A percentile compares a stretch with the other conserved stretches of the same genome.
These are phyloP conservation scores for Hestina assimilis DNA, from an alignment of 1,140 invertebrate species.

Conservation along the genomic window DNA sequence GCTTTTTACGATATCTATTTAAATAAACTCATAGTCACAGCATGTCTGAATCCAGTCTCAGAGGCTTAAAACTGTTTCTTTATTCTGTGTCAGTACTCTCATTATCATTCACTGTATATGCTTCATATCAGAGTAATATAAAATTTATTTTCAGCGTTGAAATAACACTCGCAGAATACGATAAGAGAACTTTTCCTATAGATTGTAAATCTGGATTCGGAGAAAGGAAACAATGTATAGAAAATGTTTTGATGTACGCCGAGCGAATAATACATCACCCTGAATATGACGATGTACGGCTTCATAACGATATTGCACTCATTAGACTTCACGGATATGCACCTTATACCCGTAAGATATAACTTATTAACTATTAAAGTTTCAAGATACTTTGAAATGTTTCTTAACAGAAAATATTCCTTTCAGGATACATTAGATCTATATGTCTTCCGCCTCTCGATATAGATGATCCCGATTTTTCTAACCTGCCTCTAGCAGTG, in stretches of 20 bases:
- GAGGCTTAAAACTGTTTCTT: too few species aligned
- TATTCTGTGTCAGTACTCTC: too few species aligned
- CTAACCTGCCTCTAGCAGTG: slow-evolving; percentile 50
- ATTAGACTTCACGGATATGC: slow-evolving; percentile 43
- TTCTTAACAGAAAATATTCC: neutral
- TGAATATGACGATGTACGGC: slow-evolving; percentile 43
- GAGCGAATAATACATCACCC: slow-evolving; percentile 49
- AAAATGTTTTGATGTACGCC: slow-evolving; percentile 48
- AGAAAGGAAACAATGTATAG: slow-evolving; percentile 44
- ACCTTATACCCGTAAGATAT: slow-evolving; percentile 55
- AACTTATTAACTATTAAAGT: neutral
- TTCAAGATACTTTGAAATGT: neutral
- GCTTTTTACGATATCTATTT: too few species aligned
- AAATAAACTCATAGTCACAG: too few species aligned
- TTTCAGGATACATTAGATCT: slow-evolving; percentile 62
- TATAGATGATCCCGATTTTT: slow-evolving; percentile 50
- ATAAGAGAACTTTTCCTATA: slow-evolving; percentile 60
- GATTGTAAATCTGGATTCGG: slow-evolving; percentile 49
- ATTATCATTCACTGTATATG: too few species aligned
- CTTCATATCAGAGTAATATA: too few species aligned
- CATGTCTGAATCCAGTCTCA: too few species aligned
- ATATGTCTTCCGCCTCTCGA: slow-evolving; percentile 59
- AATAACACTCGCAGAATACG: slow-evolving; percentile 60
- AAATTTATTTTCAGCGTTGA: slow-evolving; percentile 48
- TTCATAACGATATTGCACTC: slow-evolving; percentile 61